phyloP scores from a whole-genome alignment of 2,888 invertebrate genomes.

The Megamerina dolium region DNA sequence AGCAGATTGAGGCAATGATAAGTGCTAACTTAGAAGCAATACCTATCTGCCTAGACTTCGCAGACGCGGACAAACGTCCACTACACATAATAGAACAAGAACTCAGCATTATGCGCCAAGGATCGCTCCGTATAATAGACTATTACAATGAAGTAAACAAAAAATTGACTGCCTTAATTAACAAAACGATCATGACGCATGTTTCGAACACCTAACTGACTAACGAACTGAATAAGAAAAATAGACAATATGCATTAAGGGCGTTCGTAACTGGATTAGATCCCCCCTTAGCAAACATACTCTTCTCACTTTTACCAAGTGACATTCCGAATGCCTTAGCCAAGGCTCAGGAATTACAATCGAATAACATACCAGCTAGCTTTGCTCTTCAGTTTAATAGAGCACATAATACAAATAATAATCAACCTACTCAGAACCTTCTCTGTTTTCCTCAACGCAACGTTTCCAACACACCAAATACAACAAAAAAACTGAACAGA shows the following conservation, averaged over 20 bases:
- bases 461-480: no score
- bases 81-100: constrained; percentile 13
- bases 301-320: constrained; percentile 11
- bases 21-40: constrained; percentile 15
- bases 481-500: no score
- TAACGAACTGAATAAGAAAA: constrained; percentile 8
- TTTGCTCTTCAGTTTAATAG: no score
- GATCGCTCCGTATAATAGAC: constrained; percentile 5
- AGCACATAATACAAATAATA: no score
- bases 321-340: constrained; percentile 12
- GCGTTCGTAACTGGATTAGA: constrained; percentile 8
- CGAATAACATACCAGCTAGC: neutral
- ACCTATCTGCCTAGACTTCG: constrained; percentile 13
- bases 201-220: constrained; percentile 1
- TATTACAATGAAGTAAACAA: constrained; percentile 10
- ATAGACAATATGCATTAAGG: no score
- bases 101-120: constrained; percentile 11
- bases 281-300: constrained; percentile 2
- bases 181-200: no score
- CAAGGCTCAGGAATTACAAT: constrained; percentile 4
- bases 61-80: constrained; percentile 14
- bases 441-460: no score
- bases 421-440: no score
- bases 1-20: no score
- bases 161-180: constrained; percentile 6